phyloP scores from a whole-genome alignment of 2,888 invertebrate species.

The Lomographa bimaculata region DNA sequence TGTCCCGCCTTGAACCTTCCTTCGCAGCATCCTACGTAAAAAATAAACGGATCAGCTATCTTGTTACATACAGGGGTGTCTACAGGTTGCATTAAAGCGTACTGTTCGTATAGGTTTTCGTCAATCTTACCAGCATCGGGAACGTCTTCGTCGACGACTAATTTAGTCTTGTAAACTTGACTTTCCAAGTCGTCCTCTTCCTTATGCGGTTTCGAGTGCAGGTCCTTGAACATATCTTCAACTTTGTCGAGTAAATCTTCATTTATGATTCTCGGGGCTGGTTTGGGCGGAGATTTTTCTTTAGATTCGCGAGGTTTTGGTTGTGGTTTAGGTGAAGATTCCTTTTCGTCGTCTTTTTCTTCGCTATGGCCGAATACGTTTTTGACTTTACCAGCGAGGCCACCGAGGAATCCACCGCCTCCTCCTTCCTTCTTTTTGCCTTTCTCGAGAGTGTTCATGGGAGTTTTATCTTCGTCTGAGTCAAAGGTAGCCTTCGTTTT shows the following conservation, averaged over 20 bases:
- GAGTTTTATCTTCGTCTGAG: slow-evolving; percentile 81
- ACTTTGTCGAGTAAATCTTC: slow-evolving; percentile 77
- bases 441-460: slow-evolving; percentile 80
- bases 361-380: slow-evolving; percentile 71
- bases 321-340: slow-evolving; percentile 54
- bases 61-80: slow-evolving; percentile 62
- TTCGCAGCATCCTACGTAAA: slow-evolving; percentile 67
- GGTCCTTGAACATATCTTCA: slow-evolving; percentile 79
- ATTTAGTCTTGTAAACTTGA: slow-evolving; percentile 66
- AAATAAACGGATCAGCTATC: slow-evolving; percentile 65
- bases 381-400: slow-evolving; percentile 69
- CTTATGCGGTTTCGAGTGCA: slow-evolving; percentile 58
- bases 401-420: slow-evolving; percentile 59
- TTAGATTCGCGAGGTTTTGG: slow-evolving; percentile 56
- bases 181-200: slow-evolving; percentile 64
- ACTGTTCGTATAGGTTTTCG: slow-evolving; percentile 67
- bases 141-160: slow-evolving; percentile 72
- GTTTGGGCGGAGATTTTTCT: slow-evolving; percentile 66
- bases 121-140: slow-evolving; percentile 39
- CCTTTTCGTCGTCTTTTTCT: slow-evolving; percentile 61
- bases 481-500: slow-evolving; percentile 81
- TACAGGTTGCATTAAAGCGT: slow-evolving; percentile 74
- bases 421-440: slow-evolving; percentile 72
- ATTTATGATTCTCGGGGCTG: slow-evolving; percentile 70
- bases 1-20: slow-evolving; percentile 58